Base-by-base conservation (phyloP, 2,888 invertebrate species). In the Sarcophaga carnaria region DNA sequence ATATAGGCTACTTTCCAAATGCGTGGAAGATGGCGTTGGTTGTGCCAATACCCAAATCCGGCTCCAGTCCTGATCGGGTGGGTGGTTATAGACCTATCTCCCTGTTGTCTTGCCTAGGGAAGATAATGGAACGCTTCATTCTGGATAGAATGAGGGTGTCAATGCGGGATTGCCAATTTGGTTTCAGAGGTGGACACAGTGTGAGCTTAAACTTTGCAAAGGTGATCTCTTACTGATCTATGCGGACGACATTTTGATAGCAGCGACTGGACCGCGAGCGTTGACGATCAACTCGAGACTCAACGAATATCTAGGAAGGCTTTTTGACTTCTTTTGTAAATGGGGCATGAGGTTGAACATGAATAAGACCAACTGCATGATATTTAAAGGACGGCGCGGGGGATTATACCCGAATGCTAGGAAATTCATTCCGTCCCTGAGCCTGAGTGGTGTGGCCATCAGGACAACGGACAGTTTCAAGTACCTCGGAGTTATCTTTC, bases 1-100 rank as follows among this genome's bases (percentile, higher is more conserved):
- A 79, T 17, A 17, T 79, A 3, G 49, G 70, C 6, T 79, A 79
- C n/a, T 79, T 79, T 12, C 71, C 69, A 4, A 20, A 8, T 2
- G 17, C 4, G 0, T 67, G 60, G 77, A 77, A 59, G 27, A 59
- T 17, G 6, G 78, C 70, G 0, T 3, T 70, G 14, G 27, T 77
- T 2, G 77, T 78, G 0, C 63, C 63, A 2, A 70, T 70, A 5
- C 17, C 25, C 6, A 79, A 79, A 17, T 8, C 54, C 0, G 37
- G 70, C 5, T 47, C 63, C 1, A 63, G 71, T 20, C 70, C 49
- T n/a, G 54, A n/a, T 27, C 27, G 27, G 27, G 27, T 4, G 3
- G 4, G 4, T 27, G 27, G 27, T 27, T 27, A 27, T 27, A 27
- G 27, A 4, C 27, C 27, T 4, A 27, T 27, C 27, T 27, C 27